phyloP scores from a whole-genome alignment of 2,797 vertebrate species.

The Avahi laniger region DNA sequence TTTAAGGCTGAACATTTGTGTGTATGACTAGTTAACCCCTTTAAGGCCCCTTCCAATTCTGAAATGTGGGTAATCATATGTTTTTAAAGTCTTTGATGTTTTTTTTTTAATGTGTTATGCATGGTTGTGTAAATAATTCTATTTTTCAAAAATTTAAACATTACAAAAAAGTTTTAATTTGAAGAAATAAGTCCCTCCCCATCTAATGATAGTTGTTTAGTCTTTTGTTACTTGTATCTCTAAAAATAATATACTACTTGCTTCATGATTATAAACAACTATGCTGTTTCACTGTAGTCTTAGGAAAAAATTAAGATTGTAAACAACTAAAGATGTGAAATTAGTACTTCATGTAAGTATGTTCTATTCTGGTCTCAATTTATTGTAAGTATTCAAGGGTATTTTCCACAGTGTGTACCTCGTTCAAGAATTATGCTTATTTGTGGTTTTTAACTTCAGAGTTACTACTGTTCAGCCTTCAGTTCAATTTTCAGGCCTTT shows the following conservation, averaged over 20 bases:
- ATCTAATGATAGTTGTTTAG: background rate
- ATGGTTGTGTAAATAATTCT: background rate
- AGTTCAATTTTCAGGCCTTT: background rate
- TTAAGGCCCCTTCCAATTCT: background rate
- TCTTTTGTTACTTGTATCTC: background rate
- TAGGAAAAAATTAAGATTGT: background rate
- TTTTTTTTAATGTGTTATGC: background rate
- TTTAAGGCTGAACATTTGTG: background rate
- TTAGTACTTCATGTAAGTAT: slow-evolving; percentile 2
- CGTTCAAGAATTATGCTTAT: background rate
- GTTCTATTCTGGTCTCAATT: background rate
- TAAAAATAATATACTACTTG: background rate
- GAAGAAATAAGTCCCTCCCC: background rate
- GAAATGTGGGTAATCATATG: background rate
- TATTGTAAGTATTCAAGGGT: background rate
- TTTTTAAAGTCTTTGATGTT: background rate
- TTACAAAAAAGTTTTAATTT: background rate
- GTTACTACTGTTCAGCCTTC: background rate
- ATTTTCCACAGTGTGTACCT: background rate
- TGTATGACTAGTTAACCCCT: background rate
- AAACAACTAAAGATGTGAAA: background rate
- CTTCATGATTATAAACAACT: background rate
- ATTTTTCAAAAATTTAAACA: background rate
- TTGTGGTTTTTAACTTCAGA: background rate
- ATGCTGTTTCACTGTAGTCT: too few relatives aligned